A percentile compares a stretch with the other conserved stretches of the same genome.
These are phyloP conservation scores for Pagetopsis macropterus DNA, from an alignment of 2,797 vertebrate genomes.

Conservation along the genomic window DNA sequence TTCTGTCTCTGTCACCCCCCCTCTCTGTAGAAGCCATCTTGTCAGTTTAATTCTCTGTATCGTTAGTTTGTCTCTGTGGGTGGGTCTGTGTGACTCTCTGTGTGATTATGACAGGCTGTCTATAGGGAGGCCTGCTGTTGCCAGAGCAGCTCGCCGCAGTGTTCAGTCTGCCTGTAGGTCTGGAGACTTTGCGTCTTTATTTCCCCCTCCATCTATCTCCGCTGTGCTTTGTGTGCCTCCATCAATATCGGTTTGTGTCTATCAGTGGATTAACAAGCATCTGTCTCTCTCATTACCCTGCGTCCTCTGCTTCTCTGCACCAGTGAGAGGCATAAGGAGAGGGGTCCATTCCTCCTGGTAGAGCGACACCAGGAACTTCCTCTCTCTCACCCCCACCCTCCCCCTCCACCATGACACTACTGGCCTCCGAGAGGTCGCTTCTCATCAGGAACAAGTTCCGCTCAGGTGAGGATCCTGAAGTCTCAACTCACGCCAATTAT, in stretches of 20 bases:
- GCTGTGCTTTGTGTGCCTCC: slow-evolving; percentile 57
- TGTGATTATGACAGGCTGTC: slow-evolving; percentile 73
- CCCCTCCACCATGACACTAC: slow-evolving; percentile 85
- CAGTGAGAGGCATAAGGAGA: slow-evolving; percentile 68
- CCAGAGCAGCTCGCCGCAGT: slow-evolving; percentile 49
- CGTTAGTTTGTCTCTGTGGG: slow-evolving; percentile 59
- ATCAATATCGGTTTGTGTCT: slow-evolving; percentile 66
- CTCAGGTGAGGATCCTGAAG: slow-evolving; percentile 86
- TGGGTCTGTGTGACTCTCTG: slow-evolving; percentile 62
- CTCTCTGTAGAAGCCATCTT: slow-evolving; percentile 46
- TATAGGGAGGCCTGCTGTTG: slow-evolving; percentile 65
- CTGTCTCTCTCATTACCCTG: slow-evolving; percentile 50
- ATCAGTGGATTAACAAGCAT: slow-evolving; percentile 71
- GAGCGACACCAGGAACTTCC: slow-evolving; percentile 65
- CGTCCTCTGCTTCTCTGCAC: slow-evolving; percentile 37
- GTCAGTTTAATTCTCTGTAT: slow-evolving; percentile 67
- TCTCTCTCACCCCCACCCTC: slow-evolving; percentile 59
- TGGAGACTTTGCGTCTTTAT: slow-evolving; percentile 57
- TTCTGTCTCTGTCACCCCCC: slow-evolving; percentile 50
- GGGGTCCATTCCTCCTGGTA: slow-evolving; percentile 72
- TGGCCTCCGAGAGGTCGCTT: slow-evolving; percentile 90
- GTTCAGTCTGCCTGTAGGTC: slow-evolving; percentile 57
- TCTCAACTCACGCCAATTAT: slow-evolving; percentile 26
- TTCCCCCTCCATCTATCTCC: slow-evolving; percentile 56
- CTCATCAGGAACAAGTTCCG: slow-evolving; percentile 94